Base-by-base conservation (phyloP, 1,140 invertebrate species). In the Eulimnadia texana region DNA sequence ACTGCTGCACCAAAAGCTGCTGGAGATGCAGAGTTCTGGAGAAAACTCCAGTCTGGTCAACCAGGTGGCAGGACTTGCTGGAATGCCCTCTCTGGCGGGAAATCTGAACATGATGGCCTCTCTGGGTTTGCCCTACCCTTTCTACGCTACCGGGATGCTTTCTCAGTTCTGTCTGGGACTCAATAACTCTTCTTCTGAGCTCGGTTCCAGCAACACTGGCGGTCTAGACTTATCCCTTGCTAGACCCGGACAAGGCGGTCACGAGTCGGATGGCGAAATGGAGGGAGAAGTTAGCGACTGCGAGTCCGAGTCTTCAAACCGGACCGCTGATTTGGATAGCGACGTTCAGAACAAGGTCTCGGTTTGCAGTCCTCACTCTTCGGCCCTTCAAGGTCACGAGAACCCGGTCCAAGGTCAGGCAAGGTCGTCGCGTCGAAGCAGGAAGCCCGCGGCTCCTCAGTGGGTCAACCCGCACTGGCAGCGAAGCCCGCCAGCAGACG, bases 401-500 rank as follows among this genome's bases (percentile, higher is more conserved):
- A 42, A 42, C 33, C 27, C 50, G 27, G 52, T 60, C 51, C 58
- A 57, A 66, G 69, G 60, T 64, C 67, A 54, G 74, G 76, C 64
- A 82, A 72, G 57, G 70, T 77, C 71, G 67, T 76, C 74, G 53
- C 73, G 93, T 62, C 42, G 61, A 27, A 63, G 54, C 25, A 78
- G 93, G 61, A 98, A 97, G 76, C 88, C 93, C 0, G 90, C 90
- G 0, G 90, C 91, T 27, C 94, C 94, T 0, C 92, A 97, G 74
- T 95, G 93, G 90, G 91, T 97, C 0, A 94, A 94, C 72, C 93
- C 90, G 19, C 58, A 53, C 20, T 62, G 58, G 55, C 42, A 33
- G 61, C 66, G n/a, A 61, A 65, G 2, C 63, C 61, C 16, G 64
- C 67, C 42, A 65, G 66, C 42, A 0, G 23, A 27, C 0, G 69